Evolutionary conservation across 2,888 invertebrate species (phyloP).

Genomic region (Drosophila monieri): DNA sequence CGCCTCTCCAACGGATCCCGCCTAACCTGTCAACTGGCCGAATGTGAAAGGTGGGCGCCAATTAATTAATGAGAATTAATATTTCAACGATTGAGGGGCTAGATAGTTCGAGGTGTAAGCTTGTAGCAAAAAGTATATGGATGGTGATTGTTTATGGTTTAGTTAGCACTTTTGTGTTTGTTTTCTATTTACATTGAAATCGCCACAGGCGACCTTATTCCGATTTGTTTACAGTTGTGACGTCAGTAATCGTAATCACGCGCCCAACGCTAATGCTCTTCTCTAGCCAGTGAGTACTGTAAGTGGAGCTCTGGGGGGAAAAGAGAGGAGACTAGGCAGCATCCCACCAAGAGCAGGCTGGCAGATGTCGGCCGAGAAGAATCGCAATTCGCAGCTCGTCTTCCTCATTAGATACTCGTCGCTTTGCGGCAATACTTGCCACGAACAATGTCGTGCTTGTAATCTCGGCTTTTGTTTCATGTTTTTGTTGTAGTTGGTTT

Average conservation of each 20-base stretch:
- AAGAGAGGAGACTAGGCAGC: not conserved
- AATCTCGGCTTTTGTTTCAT: slow-evolving; percentile 17
- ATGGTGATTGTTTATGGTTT: not conserved
- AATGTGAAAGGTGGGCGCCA: slow-evolving; percentile 8
- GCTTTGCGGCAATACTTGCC: not conserved
- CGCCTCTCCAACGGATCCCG: not conserved
- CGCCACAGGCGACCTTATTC: slow-evolving; percentile 7
- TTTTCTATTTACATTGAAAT: not conserved
- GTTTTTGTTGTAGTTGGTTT: not conserved
- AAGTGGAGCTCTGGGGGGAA: not conserved
- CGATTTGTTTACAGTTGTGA: slow-evolving; percentile 3
- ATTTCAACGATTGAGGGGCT: slow-evolving; percentile 1
- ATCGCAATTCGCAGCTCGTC: not conserved
- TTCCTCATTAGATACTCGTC: slow-evolving; percentile 19
- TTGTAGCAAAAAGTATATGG: not conserved
- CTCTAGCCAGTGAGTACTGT: not conserved
- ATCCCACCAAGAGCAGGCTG: not conserved
- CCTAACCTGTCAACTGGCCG: slow-evolving; percentile 3
- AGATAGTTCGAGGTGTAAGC: not conserved
- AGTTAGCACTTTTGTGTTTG: not conserved
- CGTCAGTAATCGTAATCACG: slow-evolving; percentile 11
- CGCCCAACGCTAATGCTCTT: slow-evolving; percentile 6
- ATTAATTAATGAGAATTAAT: slow-evolving; percentile 14
- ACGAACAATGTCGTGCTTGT: slow-evolving; percentile 21
- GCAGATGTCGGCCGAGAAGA: not conserved